Base-by-base conservation (phyloP, 2,797 vertebrate genomes). In the Cyprinella venusta region DNA sequence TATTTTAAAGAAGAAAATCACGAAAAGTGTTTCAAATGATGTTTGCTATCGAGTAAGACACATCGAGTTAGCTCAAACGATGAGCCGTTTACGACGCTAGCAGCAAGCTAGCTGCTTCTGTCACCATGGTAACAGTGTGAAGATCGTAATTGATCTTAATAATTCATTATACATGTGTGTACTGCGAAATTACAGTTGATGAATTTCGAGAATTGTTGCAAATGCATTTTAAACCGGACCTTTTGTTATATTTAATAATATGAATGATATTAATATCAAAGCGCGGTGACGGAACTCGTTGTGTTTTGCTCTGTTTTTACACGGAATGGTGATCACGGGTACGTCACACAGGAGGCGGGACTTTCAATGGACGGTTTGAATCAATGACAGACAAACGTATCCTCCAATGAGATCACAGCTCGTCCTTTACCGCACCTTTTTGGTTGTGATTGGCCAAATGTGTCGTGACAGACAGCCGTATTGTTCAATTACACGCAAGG, bases 61-160 rank as follows among this genome's bases (percentile, higher is more conserved):
- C 82, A 16, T 83, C 21, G 26, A 3, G 8, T 42, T 52, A 38
- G n/a, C 63, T 69, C n/a, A 48, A 42, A 45, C 74, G 52, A 10
- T n/a, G 36, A 76, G 50, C 65, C 75, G 81, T 78, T 78, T 52
- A 15, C 65, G 15, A 64, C 13, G 38, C 67, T 83, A 83, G 75
- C 82, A 83, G 75, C 82, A 40, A 50, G 82, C 67, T 83, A 83
- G 82, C 54, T 78, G 82, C 82, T 78, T 83, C 82, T 15, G 82
- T 83, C 78, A 52, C 82, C 67, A 83, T 83, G 56, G 82, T 10
- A 71, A 83, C 82, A 42, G 36, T 24, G 26, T 1, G 54, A 26
- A 16, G 10, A 3, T 13, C 59, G 6, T 1, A 5, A 30, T 56
- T 68, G 6, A 54, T 24, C 9, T 4, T 42, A 54, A 52, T 24